phyloP scores from a whole-genome alignment of 2,113 vertebrate species.

The Laterallus jamaicensis region DNA sequence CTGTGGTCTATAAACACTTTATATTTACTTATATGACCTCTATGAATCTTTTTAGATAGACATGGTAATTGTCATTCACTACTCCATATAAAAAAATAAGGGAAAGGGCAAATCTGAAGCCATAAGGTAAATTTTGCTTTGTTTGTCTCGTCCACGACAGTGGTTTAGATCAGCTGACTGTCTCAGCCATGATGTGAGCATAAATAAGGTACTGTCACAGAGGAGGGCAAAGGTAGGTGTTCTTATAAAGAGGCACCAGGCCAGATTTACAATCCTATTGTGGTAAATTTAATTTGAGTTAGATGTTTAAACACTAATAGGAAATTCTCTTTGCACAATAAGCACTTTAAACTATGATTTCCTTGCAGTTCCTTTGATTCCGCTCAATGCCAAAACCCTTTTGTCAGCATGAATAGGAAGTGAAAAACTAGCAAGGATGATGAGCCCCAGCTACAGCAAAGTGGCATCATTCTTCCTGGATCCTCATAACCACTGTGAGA shows the following conservation, averaged over 20 bases:
- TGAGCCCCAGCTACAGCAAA: not conserved
- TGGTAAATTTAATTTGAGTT: not conserved
- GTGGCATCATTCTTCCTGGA: not conserved
- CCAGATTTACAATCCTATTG: not conserved
- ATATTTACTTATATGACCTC: not conserved
- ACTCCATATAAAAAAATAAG: not conserved
- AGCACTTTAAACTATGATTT: not conserved
- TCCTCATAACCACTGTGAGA: not conserved
- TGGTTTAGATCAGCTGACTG: not conserved
- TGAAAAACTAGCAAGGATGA: not conserved
- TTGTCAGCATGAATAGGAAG: not conserved
- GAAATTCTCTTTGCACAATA: not conserved
- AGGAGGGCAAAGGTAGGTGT: not conserved
- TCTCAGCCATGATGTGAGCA: not conserved
- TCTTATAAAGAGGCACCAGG: not conserved
- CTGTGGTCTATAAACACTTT: not conserved
- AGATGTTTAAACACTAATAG: not conserved
- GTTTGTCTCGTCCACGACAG: not conserved
- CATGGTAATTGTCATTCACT: not conserved
- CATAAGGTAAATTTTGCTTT: not conserved
- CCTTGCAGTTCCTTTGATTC: not conserved
- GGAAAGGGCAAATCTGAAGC: not conserved
- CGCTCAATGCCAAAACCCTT: not conserved
- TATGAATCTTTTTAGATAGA: not conserved
- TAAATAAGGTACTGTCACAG: not conserved